Percentiles rank a stretch among this genome's conserved stretches.
phyloP scores from a whole-genome alignment of 64 coral and sea anemone species.

The Stichodactyla mertensii region DNA sequence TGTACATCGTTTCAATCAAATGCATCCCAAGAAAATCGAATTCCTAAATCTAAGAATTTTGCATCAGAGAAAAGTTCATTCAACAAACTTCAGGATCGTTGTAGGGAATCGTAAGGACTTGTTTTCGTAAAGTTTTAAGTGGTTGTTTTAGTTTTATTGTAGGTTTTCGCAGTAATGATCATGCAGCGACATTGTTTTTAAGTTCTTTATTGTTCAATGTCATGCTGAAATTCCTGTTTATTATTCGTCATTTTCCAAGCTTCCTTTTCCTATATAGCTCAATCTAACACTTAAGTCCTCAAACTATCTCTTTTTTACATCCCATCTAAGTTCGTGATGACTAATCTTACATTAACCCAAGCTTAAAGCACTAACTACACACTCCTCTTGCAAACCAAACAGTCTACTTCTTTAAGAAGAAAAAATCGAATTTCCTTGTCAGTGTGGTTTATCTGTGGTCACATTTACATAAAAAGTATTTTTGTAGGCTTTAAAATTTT shows the following conservation, averaged over 20 bases:
- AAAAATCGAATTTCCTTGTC: neutral
- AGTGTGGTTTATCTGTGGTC: neutral
- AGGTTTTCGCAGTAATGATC: too few species aligned
- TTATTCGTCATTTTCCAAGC: too few species aligned
- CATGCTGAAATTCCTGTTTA: neutral
- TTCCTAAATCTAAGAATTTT: neutral
- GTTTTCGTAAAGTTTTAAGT: neutral
- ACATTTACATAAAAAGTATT: conserved; percentile 18
- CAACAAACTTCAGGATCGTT: neutral
- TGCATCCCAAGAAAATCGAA: neutral
- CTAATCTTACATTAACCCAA: too few species aligned
- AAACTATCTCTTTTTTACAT: too few species aligned
- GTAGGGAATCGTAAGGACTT: neutral
- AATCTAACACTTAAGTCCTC: too few species aligned
- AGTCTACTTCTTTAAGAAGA: neutral
- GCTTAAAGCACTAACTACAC: neutral
- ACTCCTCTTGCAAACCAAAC: neutral
- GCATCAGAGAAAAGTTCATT: neutral
- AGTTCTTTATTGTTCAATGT: neutral
- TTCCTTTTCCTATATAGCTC: too few species aligned
- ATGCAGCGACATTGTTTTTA: neutral
- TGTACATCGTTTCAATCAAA: neutral
- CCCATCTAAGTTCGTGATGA: too few species aligned
- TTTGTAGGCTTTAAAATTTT: conserved; percentile 27
- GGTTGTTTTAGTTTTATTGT: too few species aligned